Conservation (phyloP, 2,113 vertebrate genomes). For the Hippopotamus amphibius region DNA sequence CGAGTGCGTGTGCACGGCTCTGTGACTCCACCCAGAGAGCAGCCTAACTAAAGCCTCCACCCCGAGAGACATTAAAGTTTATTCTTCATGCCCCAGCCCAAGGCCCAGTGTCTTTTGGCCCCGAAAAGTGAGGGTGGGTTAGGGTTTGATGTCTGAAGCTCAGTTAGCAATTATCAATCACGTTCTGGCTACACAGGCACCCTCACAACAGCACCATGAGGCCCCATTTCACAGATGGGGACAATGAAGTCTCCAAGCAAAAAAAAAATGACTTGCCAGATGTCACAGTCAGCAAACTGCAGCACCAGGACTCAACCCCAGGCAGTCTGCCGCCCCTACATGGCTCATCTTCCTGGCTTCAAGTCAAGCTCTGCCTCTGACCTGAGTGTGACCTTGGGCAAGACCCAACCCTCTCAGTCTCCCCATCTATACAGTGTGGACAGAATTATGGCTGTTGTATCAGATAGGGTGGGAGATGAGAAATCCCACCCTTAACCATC, state of each 20-base stretch:
- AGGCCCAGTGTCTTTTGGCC: background rate
- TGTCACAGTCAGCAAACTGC: background rate
- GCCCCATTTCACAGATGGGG: background rate
- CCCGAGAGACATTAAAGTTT: slow-evolving; percentile 71
- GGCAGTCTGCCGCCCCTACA: fast-evolving
- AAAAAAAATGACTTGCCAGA: background rate
- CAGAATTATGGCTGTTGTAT: background rate
- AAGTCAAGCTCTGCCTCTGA: background rate
- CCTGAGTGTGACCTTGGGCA: background rate
- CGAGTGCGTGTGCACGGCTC: slow-evolving; percentile 80
- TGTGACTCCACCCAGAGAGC: background rate
- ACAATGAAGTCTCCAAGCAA: background rate
- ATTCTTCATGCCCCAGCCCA: background rate
- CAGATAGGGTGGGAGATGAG: background rate
- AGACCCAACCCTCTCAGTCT: background rate
- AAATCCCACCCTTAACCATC: background rate
- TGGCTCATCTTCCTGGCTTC: background rate
- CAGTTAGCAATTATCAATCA: fast-evolving
- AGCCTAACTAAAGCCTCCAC: background rate
- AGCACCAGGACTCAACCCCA: background rate
- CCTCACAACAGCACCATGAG: background rate
- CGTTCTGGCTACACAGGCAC: fast-evolving
- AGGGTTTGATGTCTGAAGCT: background rate
- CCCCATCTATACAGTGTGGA: background rate
- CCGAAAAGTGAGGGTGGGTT: background rate